Evolutionary conservation across 1,140 invertebrate species (phyloP).

Genomic region (Anthonomus grandis): DNA sequence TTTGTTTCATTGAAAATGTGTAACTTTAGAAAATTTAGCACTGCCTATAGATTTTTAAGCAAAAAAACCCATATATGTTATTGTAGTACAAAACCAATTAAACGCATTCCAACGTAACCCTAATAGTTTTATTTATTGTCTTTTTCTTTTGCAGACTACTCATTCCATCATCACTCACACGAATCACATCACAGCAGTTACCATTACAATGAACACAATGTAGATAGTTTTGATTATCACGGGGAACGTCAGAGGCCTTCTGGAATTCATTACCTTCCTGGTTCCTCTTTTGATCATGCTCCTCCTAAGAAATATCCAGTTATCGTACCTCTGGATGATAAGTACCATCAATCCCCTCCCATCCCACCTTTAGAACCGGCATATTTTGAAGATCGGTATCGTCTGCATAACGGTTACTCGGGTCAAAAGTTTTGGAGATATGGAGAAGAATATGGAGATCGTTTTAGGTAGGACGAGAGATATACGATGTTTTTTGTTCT

Average conservation of each 20-base stretch:
- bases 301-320: slow-evolving; percentile 13
- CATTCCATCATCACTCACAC: slow-evolving; percentile 37
- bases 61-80: no score
- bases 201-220: slow-evolving; percentile 32
- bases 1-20: no score
- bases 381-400: slow-evolving; percentile 4
- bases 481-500: no score
- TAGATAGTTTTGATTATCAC: slow-evolving; percentile 23
- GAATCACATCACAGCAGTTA: slow-evolving; percentile 30
- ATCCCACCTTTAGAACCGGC: slow-evolving; percentile 1
- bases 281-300: background rate
- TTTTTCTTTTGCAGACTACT: slow-evolving; percentile 39
- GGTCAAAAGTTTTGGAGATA: slow-evolving; percentile 40
- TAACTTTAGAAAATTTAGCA: no score
- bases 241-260: slow-evolving; percentile 7
- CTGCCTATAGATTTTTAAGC: no score
- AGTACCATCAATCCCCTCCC: slow-evolving; percentile 3
- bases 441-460: slow-evolving; percentile 33
- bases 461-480: slow-evolving; percentile 14
- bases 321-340: slow-evolving; percentile 15
- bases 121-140: slow-evolving; percentile 28
- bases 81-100: no score
- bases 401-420: slow-evolving; percentile 1
- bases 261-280: slow-evolving; percentile 28
- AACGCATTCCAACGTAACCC: no score